Percentiles rank a stretch among this genome's conserved stretches.
phyloP scores from a whole-genome alignment of 2,113 vertebrate species.

The Ibidorhyncha struthersii region DNA sequence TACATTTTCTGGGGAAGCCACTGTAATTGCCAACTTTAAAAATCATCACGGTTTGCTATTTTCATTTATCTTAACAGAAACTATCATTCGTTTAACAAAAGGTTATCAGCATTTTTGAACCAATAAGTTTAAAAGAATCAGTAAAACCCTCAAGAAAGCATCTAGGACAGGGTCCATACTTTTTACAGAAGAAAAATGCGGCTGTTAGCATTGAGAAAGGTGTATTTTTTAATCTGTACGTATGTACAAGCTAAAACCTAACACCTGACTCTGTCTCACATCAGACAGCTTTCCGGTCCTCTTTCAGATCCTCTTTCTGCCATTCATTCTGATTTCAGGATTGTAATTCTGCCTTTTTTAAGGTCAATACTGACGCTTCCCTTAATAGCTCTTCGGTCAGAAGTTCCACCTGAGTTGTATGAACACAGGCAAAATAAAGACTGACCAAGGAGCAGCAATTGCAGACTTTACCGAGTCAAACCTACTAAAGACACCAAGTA shows the following conservation, averaged over 20 bases:
- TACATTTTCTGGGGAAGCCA: accelerated
- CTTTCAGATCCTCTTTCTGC: background rate
- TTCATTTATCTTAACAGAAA: background rate
- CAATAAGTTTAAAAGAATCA: background rate
- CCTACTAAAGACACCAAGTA: background rate
- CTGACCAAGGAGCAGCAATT: background rate
- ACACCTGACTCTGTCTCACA: background rate
- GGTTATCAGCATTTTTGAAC: background rate
- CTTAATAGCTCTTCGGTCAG: background rate
- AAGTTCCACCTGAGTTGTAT: background rate
- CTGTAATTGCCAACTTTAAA: background rate
- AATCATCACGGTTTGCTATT: background rate
- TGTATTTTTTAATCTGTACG: background rate
- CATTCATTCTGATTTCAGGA: background rate
- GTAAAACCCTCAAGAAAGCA: background rate
- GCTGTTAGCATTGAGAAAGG: background rate
- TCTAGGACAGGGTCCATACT: background rate
- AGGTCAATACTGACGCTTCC: background rate
- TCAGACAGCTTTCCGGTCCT: background rate
- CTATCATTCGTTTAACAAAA: background rate
- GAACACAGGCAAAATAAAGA: background rate
- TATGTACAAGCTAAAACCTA: background rate
- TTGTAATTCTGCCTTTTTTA: background rate
- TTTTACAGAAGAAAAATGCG: background rate
- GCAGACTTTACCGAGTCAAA: background rate